Evolutionary conservation across 30 jellyfish, hydroid and myxozoan genomes (phyloP), one percentile per base, ranked within the genome.

Genomic region (Nemopilema nomurai): DNA sequence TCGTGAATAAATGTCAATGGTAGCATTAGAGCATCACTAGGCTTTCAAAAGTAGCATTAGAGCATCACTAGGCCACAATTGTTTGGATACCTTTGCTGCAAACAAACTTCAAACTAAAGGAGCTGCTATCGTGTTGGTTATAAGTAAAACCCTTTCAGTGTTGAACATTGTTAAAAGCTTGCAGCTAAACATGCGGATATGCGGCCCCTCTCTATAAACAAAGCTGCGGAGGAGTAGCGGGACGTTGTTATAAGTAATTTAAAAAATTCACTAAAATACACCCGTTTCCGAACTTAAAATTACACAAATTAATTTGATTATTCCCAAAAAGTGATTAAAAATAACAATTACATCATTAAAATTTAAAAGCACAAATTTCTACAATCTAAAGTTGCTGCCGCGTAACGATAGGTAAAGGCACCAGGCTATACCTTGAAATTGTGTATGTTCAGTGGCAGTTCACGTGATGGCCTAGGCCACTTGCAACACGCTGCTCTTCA

Each of bases 401-500:
- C 13, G 16, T 23, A 23, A 1, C 9, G 22, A 16, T 23, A 41
- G 33, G 41, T 24, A 67, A 23, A 67, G 33, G 77, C 77, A 18
- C 77, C 77, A 17, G 77, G 31, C 41, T 24, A 67, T 67, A 24
- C 77, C 41, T 18, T 67, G 16, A 19, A 67, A 67, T 18, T 23
- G 41, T 67, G 20, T 67, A 18, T 41, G 41, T 41, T 67, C 18
- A 41, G 16, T 18, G 22, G 13, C 6, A 13, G 57, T 6, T 41
- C 57, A 41, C 9, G 57, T 3, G 1, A 24, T 18, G 23, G 22
- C 65, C 26, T 62, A 77, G 67, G 87, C 77, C 74, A 77, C 87
- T 62, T 77, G 87, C 67, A 77, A 27, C 7, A 77, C 87, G 32
- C 87, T 77, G 27, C 77, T 77, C 69, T 77, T 77, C 70, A 77